Base-by-base conservation (phyloP, 2,797 vertebrate species). In the Rachycentron canadum region DNA sequence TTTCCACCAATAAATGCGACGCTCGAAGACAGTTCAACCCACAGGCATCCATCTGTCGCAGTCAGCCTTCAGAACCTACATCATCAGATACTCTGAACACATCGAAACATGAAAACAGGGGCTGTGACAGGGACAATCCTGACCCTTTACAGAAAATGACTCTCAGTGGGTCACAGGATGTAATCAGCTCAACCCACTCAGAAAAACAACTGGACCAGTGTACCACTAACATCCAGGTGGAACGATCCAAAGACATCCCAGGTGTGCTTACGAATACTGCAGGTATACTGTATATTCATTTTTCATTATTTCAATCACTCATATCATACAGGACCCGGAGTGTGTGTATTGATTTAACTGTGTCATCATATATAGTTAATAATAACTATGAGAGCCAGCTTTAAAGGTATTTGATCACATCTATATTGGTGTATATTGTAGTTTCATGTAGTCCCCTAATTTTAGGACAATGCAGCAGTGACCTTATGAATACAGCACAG, bases 251-350 rank as follows among this genome's bases (percentile, higher is more conserved):
- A 82, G 55, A 83, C 63, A 13, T 5, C 8, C 30, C 78, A 73
- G 53, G 62, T 23, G 79, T 67, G 13, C 30, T 40, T 2, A 10
- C 64, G 53, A 60, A 25, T 47, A 40, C 55, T 30, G 26, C 82
- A 89, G 92, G 93, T 94, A 92, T 23, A 47, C 19, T 21, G 19
- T 4, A 45, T 5, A 56, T 52, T 3, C 69, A 5, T 10, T 2
- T 49, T 59, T 14, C 30, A 28, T 62, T 32, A 1, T 52, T 7
- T 26, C 4, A 53, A 38, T 9, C 10, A 57, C 49, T 71, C 10
- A 10, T 38, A 3, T 30, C 58, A 21, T 2, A 16, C n/a, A 10
- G 4, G 8, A 47, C 21, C 10, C 19, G 12, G 40, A 26, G 21
- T 52, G 13, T 50, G 1, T 43, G 32, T 58, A 19, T 62, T 17